phyloP scores from a whole-genome alignment of 2,797 vertebrate species.

The Glossophaga mutica region DNA sequence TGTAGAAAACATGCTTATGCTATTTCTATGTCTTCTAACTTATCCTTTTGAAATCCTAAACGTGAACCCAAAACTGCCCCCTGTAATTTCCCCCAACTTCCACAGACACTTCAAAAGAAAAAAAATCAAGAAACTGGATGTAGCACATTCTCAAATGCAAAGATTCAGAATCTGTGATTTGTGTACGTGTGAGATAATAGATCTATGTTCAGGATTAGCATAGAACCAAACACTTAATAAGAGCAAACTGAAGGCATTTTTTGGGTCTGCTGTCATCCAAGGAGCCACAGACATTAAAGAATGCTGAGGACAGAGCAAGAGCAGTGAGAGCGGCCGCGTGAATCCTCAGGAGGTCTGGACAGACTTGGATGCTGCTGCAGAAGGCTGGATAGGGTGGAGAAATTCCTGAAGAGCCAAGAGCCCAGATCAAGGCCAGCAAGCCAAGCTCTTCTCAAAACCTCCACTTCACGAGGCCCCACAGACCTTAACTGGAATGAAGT shows the following conservation, averaged over 20 bases:
- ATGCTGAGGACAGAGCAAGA: not conserved
- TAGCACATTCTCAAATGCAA: not conserved
- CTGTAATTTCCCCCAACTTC: not conserved
- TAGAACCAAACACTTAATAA: not conserved
- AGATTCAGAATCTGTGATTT: not conserved
- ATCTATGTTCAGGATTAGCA: not conserved
- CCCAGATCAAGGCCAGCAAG: not conserved
- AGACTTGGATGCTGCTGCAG: too few relatives aligned
- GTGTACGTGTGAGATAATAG: not conserved
- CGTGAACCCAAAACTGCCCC: not conserved
- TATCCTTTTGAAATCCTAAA: not conserved
- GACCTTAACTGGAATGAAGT: not conserved
- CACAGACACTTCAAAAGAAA: not conserved
- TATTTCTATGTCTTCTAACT: not conserved
- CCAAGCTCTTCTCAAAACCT: not conserved
- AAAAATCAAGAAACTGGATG: not conserved
- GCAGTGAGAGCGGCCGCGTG: not conserved
- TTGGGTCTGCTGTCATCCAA: not conserved
- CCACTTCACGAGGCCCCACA: not conserved
- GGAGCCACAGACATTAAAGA: not conserved
- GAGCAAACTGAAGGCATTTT: not conserved
- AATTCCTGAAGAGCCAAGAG: slow-evolving; percentile 8
- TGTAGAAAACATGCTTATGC: not conserved
- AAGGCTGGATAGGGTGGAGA: not conserved
- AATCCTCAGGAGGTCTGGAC: not conserved